These are phyloP conservation scores for Aselliscus stoliczkanus DNA, from an alignment of 2,797 vertebrate species.

Conservation along the genomic window DNA sequence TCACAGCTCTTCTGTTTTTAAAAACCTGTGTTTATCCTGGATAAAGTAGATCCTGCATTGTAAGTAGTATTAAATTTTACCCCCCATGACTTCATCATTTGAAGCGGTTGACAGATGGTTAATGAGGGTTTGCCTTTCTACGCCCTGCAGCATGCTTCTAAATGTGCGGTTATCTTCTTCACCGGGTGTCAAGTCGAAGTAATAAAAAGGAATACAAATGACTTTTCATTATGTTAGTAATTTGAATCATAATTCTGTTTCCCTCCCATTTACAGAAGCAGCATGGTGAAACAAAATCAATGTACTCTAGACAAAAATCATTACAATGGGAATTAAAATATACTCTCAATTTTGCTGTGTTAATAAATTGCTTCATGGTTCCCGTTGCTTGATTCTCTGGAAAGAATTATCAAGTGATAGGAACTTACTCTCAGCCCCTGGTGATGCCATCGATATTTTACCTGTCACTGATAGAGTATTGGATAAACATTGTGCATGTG, in stretches of 20 bases:
- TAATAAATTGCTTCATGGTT: conserved; percentile 34
- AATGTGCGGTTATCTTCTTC: not conserved
- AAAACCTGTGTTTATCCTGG: not conserved
- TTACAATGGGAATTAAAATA: conserved; percentile 27
- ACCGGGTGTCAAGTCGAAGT: conserved; percentile 2
- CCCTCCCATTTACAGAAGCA: conserved; percentile 10
- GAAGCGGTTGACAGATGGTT: conserved; percentile 18
- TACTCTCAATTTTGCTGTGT: not conserved
- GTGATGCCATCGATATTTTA: not conserved
- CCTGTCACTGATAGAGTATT: not conserved
- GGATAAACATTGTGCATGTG: not conserved
- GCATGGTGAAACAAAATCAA: conserved; percentile 35
- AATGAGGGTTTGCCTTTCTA: not conserved
- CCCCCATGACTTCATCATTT: not conserved
- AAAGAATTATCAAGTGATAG: not conserved
- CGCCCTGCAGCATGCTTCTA: not conserved
- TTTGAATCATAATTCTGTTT: conserved; percentile 59
- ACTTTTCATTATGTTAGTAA: conserved; percentile 43
- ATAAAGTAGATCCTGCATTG: not conserved
- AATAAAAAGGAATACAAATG: conserved; percentile 43
- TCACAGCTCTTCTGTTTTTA: not conserved
- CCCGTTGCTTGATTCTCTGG: not conserved
- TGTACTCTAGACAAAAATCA: conserved; percentile 54
- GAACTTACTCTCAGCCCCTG: not conserved
- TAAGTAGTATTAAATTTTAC: conserved; percentile 6